Base-by-base conservation (phyloP, 2,113 vertebrate species). In the Bagarius yarrelli region DNA sequence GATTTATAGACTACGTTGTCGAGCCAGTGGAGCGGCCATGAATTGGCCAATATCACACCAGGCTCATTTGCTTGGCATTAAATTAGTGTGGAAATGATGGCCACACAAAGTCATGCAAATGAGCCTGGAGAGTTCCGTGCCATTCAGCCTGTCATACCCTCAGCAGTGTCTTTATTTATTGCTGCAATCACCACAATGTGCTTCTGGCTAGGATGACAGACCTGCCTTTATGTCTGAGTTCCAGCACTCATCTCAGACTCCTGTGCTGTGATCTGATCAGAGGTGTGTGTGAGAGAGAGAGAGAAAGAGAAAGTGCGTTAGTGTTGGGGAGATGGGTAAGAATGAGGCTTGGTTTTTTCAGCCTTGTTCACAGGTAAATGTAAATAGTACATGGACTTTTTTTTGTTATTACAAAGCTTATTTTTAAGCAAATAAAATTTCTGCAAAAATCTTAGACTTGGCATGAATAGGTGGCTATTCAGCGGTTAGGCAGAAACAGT, bases 131-230 rank as follows among this genome's bases (percentile, higher is more conserved):
- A 95, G 80, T 53, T 92, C 93, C 93, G 93, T 95, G 96, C 97
- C 96, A 95, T 94, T 97, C 96, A 96, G 93, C 91, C 90, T 94
- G 95, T 95, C 96, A 95, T 94, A 93, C 94, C 94, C 94, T 92
- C 92, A 93, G 94, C 94, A 94, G 94, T 95, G 95, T 96, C 96
- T 96, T 98, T 97, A 98, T 97, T 97, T 96, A 98, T 96, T 95
- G 95, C 93, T 95, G 94, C 96, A 96, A 97, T 98, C 97, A 95
- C 95, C 95, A 94, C 92, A 88, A 95, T 95, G 96, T 96, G 96
- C 96, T 95, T 95, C 94, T 92, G 96, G 96, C 95, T 91, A 95
- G 93, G 94, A 94, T 93, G 95, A 94, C 94, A 95, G 94, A 89
- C 93, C 94, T 44, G 52, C 32, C 23, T 34, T 63, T 32, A 55